A percentile compares a stretch with the other conserved stretches of the same genome.
Conservation (phyloP, 2,888 invertebrate genomes). For the Nemotelus pantherinus region DNA sequence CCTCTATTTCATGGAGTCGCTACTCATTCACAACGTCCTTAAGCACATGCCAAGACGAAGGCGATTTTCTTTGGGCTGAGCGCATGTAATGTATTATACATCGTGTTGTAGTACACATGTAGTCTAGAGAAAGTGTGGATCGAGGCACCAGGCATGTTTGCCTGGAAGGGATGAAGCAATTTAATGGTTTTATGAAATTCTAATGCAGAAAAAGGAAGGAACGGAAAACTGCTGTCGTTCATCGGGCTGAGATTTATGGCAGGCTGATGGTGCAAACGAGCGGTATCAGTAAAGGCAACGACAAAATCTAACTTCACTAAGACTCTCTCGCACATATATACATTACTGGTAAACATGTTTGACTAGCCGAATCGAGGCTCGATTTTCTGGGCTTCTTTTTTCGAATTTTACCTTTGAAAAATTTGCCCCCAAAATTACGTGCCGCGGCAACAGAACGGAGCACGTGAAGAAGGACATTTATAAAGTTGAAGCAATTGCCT, state of each 20-base stretch:
- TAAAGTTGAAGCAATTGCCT: no score
- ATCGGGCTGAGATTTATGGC: conserved; percentile 45
- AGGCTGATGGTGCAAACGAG: not conserved
- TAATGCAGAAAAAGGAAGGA: conserved; percentile 42
- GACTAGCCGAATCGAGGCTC: not conserved
- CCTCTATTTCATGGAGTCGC: conserved; percentile 19
- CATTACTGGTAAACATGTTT: not conserved
- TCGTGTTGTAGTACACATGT: not conserved
- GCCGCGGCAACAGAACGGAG: no score
- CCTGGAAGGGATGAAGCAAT: conserved; percentile 28
- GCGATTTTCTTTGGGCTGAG: not conserved
- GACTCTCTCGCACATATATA: no score
- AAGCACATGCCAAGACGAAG: not conserved
- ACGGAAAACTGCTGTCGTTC: conserved; percentile 30
- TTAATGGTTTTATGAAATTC: conserved; percentile 48
- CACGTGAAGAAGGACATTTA: no score
- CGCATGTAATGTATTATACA: not conserved
- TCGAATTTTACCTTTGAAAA: no score
- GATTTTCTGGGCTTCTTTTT: no score
- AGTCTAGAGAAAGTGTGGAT: not conserved
- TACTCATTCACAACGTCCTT: conserved; percentile 9
- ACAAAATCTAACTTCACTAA: no score
- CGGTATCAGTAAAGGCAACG: not conserved
- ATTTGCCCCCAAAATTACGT: no score
- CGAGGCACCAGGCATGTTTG: not conserved